These are phyloP conservation scores for Drosophila fulvimacula DNA, from an alignment of 2,888 invertebrate genomes.

Conservation along the genomic window DNA sequence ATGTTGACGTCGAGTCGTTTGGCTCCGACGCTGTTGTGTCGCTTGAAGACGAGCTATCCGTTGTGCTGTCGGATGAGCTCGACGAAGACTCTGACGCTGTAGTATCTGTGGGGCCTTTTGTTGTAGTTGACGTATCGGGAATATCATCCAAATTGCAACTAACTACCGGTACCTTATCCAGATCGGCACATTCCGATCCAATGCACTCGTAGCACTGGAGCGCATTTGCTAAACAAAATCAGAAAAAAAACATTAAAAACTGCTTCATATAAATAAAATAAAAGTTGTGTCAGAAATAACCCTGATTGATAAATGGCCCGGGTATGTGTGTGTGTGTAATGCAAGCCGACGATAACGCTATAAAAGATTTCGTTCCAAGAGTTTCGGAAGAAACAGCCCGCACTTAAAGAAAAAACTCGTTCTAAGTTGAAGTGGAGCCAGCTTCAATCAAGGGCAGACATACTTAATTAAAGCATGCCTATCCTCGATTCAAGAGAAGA, in stretches of 20 bases:
- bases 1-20: neutral
- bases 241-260: neutral
- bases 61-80: neutral
- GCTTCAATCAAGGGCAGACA: neutral
- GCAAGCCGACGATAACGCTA: neutral
- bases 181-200: constrained; percentile 63
- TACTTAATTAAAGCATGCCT: neutral
- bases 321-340: neutral
- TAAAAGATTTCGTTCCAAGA: neutral
- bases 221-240: constrained; percentile 33
- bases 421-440: neutral
- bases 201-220: constrained; percentile 76
- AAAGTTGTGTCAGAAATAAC: neutral
- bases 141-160: constrained; percentile 41
- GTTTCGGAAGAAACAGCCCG: neutral
- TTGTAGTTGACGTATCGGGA: constrained; percentile 15
- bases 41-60: neutral
- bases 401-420: neutral
- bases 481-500: no score
- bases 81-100: neutral
- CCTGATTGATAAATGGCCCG: constrained; percentile 9
- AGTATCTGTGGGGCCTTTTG: neutral
- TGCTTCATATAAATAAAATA: constrained; percentile 6
- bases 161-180: constrained; percentile 15
- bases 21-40: neutral